A percentile compares a stretch with the other conserved stretches of the same genome.
These are phyloP conservation scores for Eupithecia tripunctaria DNA, from an alignment of 2,888 invertebrate genomes.

Conservation along the genomic window DNA sequence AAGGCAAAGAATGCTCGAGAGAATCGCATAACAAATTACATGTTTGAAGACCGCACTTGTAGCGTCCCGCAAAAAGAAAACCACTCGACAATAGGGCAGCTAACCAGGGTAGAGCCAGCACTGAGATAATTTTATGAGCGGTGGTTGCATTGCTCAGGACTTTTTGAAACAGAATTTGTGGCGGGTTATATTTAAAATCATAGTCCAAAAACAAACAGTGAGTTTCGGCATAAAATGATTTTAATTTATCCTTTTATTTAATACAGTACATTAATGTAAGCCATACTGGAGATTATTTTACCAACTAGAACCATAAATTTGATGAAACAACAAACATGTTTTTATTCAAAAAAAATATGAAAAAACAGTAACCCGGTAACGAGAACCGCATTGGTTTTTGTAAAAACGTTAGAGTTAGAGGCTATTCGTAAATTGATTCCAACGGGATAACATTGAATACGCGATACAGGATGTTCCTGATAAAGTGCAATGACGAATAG, in stretches of 20 bases:
- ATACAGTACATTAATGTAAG: no score
- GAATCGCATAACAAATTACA: constrained; percentile 47
- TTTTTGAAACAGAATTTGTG: not conserved
- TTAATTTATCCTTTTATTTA: not conserved
- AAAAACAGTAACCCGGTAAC: constrained; percentile 49
- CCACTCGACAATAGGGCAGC: constrained; percentile 47
- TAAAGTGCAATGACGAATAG: not conserved
- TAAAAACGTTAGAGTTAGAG: constrained; percentile 42
- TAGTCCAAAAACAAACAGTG: no score
- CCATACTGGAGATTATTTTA: not conserved
- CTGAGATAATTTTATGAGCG: not conserved
- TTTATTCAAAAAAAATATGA: constrained; percentile 44
- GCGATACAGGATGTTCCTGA: not conserved
- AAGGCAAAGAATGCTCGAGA: constrained; percentile 39
- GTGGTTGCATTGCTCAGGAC: not conserved
- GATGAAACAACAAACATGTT: not conserved
- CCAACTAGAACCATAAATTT: not conserved
- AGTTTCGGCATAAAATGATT: not conserved
- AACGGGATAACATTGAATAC: constrained; percentile 18
- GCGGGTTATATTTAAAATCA: not conserved
- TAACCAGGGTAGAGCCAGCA: constrained; percentile 43
- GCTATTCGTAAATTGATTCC: constrained; percentile 40
- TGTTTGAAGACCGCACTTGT: constrained; percentile 53
- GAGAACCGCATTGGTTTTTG: constrained; percentile 47
- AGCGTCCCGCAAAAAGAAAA: constrained; percentile 49